Evolutionary conservation across 1,140 invertebrate species (phyloP).

Genomic region (Lordiphosa stackelbergi): DNA sequence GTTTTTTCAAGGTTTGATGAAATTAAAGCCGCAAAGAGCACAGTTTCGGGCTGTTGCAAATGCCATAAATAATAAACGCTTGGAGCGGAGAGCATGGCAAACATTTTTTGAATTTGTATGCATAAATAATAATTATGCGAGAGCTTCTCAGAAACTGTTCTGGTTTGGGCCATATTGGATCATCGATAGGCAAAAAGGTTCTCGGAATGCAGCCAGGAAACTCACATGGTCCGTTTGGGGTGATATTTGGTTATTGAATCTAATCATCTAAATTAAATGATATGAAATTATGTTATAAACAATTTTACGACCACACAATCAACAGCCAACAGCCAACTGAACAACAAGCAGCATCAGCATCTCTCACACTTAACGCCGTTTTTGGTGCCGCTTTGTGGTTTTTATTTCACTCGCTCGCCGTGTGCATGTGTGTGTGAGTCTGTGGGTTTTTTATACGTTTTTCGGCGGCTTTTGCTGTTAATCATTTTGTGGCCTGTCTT

Average conservation of each 20-base stretch:
- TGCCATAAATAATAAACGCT: slow-evolving; percentile 47
- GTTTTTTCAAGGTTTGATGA: slow-evolving; percentile 45
- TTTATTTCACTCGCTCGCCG: not conserved
- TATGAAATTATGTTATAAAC: slow-evolving; percentile 73
- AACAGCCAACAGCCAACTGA: slow-evolving; percentile 41
- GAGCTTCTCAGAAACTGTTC: slow-evolving; percentile 42
- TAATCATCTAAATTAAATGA: slow-evolving; percentile 71
- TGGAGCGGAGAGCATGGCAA: too few relatives aligned
- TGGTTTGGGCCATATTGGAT: slow-evolving; percentile 16
- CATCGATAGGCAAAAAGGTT: slow-evolving; percentile 42
- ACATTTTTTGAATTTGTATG: slow-evolving; percentile 65
- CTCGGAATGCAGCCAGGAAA: slow-evolving; percentile 43
- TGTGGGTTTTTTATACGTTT: slow-evolving; percentile 5
- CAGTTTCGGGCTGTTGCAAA: not conserved
- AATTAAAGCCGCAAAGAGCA: slow-evolving; percentile 26
- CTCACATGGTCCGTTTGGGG: not conserved
- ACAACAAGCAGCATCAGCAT: slow-evolving; percentile 3
- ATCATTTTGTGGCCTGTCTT: slow-evolving; percentile 65
- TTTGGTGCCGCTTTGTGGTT: slow-evolving; percentile 23
- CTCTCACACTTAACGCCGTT: slow-evolving; percentile 52
- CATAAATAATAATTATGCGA: slow-evolving; percentile 68
- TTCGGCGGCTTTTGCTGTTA: slow-evolving; percentile 59
- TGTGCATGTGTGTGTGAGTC: not conserved
- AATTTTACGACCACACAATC: slow-evolving; percentile 48
- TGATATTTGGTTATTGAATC: slow-evolving; percentile 49